Percentiles rank a stretch among this genome's conserved stretches.
Evolutionary conservation across 2,113 vertebrate species (phyloP).

Genomic region (Natator depressus): DNA sequence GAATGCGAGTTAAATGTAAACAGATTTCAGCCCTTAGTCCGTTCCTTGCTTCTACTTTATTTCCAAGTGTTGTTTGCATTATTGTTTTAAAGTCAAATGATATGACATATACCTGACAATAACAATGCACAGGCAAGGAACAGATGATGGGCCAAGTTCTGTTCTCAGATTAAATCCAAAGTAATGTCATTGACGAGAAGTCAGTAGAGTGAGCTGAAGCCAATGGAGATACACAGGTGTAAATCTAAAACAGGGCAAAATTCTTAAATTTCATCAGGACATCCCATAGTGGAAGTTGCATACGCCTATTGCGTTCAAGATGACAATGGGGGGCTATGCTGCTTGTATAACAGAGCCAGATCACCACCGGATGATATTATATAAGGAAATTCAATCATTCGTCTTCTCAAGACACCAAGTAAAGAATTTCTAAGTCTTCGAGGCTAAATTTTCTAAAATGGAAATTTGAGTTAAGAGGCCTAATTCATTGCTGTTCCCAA

Average conservation of each 20-base stretch:
- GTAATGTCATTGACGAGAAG: background rate
- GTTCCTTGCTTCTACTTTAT: background rate
- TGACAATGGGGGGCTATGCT: background rate
- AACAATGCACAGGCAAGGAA: background rate
- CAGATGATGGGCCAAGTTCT: background rate
- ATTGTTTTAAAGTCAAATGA: background rate
- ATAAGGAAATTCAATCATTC: background rate
- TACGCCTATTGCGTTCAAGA: background rate
- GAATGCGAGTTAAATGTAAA: background rate
- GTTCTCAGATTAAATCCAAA: background rate
- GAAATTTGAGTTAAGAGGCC: background rate
- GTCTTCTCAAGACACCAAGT: background rate
- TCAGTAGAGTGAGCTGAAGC: slow-evolving; percentile 1
- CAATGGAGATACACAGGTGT: background rate
- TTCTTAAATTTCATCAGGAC: background rate
- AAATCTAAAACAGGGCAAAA: background rate
- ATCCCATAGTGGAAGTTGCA: background rate
- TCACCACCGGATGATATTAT: background rate
- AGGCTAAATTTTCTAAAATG: background rate
- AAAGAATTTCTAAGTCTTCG: background rate
- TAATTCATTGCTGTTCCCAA: background rate
- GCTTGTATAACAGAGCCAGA: background rate
- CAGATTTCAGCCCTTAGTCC: background rate
- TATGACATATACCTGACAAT: background rate
- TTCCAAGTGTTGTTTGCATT: background rate